Base-by-base conservation (phyloP, 2,113 vertebrate species). In the Podarcis cretensis region DNA sequence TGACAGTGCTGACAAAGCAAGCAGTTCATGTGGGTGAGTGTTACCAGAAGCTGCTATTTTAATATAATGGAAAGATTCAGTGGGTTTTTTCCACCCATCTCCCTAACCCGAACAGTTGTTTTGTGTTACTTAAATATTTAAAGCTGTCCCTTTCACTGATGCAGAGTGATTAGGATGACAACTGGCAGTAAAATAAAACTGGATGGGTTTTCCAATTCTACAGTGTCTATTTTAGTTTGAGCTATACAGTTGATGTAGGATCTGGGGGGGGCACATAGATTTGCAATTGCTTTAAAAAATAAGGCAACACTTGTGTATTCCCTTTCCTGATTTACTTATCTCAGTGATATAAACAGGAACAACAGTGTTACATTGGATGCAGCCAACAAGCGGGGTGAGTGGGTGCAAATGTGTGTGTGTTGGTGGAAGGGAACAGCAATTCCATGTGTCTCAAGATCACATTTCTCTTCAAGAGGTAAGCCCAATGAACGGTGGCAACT, bases 181-280 rank as follows among this genome's bases (percentile, higher is more conserved):
- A 3, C 14, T 21, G 12, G n/a, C 30, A 76, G 68, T 54, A 89
- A 10, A 0, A 0, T 69, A 88, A 6, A 0, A 0, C 0, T 35
- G 35, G 14, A 75, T 0, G 2, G 57, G 8, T 59, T 68, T 85
- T 71, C 2, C 10, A 9, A 63, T 27, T 25, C 48, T 79, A 7
- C 30, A 48, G 9, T 37, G 57, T 78, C 40, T n/a, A 2, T 5
- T 27, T 4, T 59, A 12, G 16, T 83, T 83, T 69, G 12, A n/a
- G 27, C 30, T 84, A 9, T 73, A 48, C n/a, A 84, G 27, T 71
- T 10, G 1, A 16, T 23, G 32, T 32, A 80, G 18, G 43, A 30
- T 27, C 13, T 66, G 81, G 63, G 14, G 14, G 14, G 35, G 35
- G 54, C 54, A 81, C 35, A 40, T 35, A 80, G n/a, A 5, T 14